Evolutionary conservation across 2,113 vertebrate species (phyloP).

Genomic region (Alces alces): DNA sequence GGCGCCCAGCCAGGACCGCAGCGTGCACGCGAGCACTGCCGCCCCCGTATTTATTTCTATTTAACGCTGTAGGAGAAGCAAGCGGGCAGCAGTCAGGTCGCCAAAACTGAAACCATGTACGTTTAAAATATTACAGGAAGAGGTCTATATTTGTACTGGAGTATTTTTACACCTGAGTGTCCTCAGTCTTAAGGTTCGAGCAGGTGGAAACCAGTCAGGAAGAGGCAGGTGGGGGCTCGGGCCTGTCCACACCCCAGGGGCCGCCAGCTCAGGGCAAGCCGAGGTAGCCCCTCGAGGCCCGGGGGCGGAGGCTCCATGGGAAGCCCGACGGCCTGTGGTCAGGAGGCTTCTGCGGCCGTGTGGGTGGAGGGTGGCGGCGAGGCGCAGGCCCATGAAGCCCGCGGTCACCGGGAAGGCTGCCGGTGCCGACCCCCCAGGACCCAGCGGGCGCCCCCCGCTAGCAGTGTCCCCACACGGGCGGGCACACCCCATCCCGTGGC

Average conservation of each 20-base stretch:
- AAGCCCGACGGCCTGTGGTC: background rate
- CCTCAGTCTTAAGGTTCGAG: background rate
- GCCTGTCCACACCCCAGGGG: background rate
- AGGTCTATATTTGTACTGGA: slow-evolving; percentile 74
- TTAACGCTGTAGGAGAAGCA: slow-evolving; percentile 42
- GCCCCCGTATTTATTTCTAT: slow-evolving; percentile 50
- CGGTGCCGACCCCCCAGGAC: background rate
- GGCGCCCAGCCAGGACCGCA: background rate
- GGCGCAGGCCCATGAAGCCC: background rate
- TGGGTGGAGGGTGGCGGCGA: background rate
- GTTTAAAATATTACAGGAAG: slow-evolving; percentile 66
- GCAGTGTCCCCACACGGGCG: background rate
- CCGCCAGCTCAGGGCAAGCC: background rate
- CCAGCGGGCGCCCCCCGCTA: background rate
- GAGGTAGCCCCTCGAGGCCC: background rate
- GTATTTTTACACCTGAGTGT: slow-evolving; percentile 51
- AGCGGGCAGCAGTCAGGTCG: background rate
- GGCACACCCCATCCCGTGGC: background rate
- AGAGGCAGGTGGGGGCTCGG: background rate
- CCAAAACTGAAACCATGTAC: slow-evolving; percentile 20
- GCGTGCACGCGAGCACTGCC: background rate
- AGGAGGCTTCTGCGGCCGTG: background rate
- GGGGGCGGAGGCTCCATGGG: background rate
- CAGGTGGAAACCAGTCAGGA: background rate
- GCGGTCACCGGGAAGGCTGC: background rate